Evolutionary conservation across 2,888 invertebrate species (phyloP).

Genomic region (Agrilus cyanescens): DNA sequence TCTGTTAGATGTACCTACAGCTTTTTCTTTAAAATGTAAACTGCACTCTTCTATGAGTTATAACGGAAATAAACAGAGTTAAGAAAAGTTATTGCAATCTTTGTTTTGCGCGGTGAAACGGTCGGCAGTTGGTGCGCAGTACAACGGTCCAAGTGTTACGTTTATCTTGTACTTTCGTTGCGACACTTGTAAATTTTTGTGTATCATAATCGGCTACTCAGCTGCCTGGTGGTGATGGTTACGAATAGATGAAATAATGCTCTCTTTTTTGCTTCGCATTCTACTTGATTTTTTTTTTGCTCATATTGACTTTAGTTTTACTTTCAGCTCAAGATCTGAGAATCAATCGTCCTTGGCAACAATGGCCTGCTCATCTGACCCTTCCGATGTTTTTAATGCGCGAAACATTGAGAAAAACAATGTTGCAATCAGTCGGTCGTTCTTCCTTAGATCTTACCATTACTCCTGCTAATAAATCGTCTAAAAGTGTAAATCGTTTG

Average conservation of each 20-base stretch:
- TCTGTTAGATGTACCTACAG: too few species aligned
- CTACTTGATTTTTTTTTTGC: slow-evolving; percentile 15
- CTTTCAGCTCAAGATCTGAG: slow-evolving; percentile 57
- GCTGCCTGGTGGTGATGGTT: background rate
- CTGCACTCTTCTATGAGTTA: too few species aligned
- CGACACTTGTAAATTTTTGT: too few species aligned
- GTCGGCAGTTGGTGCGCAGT: too few species aligned
- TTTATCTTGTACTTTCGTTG: too few species aligned
- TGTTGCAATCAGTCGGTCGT: slow-evolving; percentile 25
- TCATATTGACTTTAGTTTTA: slow-evolving; percentile 26
- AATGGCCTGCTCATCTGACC: slow-evolving; percentile 65
- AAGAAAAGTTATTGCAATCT: too few species aligned
- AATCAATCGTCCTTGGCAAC: slow-evolving; percentile 56
- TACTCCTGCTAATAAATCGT: slow-evolving; percentile 21
- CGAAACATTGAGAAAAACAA: slow-evolving; percentile 37
- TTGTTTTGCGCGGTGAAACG: too few species aligned
- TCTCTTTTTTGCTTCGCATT: slow-evolving; percentile 38
- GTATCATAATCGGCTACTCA: too few species aligned
- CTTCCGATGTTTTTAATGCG: slow-evolving; percentile 54
- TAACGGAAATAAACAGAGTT: too few species aligned
- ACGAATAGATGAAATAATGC: slow-evolving; percentile 31
- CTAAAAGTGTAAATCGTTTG: slow-evolving; percentile 23
- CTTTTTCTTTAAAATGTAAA: too few species aligned
- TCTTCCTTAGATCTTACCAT: slow-evolving; percentile 17
- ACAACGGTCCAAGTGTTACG: too few species aligned